These are phyloP conservation scores for Python bivittatus DNA, from an alignment of 2,113 vertebrate species.

Conservation along the genomic window DNA sequence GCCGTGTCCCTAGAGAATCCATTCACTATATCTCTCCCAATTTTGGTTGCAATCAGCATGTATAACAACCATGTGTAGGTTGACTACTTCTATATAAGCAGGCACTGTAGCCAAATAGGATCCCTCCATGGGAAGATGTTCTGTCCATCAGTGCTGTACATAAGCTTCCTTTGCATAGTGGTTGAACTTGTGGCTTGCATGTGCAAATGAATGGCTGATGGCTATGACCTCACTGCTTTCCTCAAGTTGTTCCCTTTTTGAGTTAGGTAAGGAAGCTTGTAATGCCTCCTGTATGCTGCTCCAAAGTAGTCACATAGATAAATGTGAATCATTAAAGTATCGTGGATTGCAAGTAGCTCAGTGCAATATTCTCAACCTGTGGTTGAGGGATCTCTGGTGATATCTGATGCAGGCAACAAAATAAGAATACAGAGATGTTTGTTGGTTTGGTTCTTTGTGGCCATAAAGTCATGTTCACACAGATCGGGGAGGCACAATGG, in stretches of 20 bases:
- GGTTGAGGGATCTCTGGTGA: neutral
- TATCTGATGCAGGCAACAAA: neutral
- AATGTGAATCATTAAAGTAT: neutral
- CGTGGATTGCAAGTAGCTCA: neutral
- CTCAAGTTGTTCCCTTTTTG: neutral
- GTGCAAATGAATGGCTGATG: neutral
- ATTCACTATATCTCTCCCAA: neutral
- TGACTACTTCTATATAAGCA: neutral
- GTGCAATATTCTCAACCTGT: neutral
- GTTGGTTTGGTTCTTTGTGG: neutral
- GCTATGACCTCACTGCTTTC: neutral
- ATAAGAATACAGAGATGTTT: neutral
- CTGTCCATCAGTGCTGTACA: neutral
- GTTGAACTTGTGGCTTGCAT: neutral
- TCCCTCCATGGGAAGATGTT: neutral
- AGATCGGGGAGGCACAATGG: neutral
- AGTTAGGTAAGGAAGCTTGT: neutral
- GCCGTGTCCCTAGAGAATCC: too few relatives aligned
- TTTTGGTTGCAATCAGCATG: neutral
- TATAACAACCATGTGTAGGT: neutral
- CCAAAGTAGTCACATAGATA: too few relatives aligned
- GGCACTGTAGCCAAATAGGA: neutral
- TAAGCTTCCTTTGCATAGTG: neutral
- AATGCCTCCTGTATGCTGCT: too few relatives aligned
- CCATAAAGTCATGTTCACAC: neutral